Evolutionary conservation across 2,888 invertebrate genomes (phyloP).

Genomic region (Heteromurus nitidus): DNA sequence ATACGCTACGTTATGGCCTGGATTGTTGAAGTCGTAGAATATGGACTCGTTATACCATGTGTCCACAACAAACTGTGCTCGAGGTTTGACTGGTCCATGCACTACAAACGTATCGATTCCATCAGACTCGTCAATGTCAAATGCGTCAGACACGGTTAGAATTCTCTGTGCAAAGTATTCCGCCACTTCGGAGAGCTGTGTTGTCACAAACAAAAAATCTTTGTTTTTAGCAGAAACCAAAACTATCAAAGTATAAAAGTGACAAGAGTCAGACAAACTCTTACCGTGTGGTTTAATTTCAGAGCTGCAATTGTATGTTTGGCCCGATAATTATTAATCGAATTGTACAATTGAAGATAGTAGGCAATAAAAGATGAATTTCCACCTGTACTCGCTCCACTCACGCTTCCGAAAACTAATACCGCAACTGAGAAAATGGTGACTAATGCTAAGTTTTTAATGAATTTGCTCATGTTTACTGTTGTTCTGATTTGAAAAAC

Average conservation of each 20-base stretch:
- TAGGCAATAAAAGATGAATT: conserved; percentile 34
- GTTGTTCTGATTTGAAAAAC: too few species aligned
- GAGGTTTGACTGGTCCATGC: conserved; percentile 20
- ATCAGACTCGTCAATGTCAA: conserved; percentile 54
- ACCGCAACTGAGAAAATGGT: too few species aligned
- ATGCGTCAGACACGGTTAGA: conserved; percentile 26
- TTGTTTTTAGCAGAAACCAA: too few species aligned
- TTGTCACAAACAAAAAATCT: too few species aligned
- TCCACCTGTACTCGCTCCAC: not conserved
- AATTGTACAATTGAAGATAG: conserved; percentile 59
- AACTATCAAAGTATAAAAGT: not conserved
- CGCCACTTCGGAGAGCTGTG: conserved; percentile 50
- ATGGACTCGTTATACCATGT: conserved; percentile 62
- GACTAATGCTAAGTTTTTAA: too few species aligned
- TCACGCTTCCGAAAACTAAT: too few species aligned
- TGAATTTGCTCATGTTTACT: too few species aligned
- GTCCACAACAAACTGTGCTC: conserved; percentile 23
- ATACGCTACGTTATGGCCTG: conserved; percentile 28
- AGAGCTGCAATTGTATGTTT: conserved; percentile 62
- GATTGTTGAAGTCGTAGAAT: conserved; percentile 50
- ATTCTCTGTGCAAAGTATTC: conserved; percentile 50
- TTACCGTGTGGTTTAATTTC: conserved; percentile 64
- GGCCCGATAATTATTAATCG: conserved; percentile 49
- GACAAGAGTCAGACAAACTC: conserved; percentile 6
- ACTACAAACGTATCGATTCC: conserved; percentile 49